Evolutionary conservation across 37 sponge, comb jelly and placozoan genomes (phyloP), one percentile per base, ranked within the genome.

Genomic region (Diacarnus erythraeanus): DNA sequence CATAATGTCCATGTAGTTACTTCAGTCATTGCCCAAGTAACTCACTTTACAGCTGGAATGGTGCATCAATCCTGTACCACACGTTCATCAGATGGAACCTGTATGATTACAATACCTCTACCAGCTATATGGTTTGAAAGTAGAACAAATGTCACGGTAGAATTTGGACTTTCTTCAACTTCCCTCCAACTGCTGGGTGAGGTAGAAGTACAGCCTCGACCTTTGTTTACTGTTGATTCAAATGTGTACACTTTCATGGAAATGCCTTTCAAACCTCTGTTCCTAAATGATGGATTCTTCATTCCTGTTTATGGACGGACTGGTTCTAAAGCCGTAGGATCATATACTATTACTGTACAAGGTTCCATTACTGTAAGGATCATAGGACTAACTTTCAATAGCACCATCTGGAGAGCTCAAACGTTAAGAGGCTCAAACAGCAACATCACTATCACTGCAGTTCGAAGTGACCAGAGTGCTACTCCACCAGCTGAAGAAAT

Each of bases 121-220:
- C 93, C 88, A n/a, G 31, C 15, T 17, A 37, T 40, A 0, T 84
- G 89, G 89, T 92, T 89, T 40, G 23, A 44, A 8, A 42, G 33
- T 27, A 39, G 29, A 20, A 68, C 39, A 3, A 51, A 36, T 33
- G 44, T 47, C 4, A 38, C 59, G 36, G 80, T 80, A 2, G 17
- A 54, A 36, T 79, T 63, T 74, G 80, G 79, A 9, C 59, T 77
- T 2, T 31, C 42, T 0, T 23, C 10, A 9, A 57, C 15, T n/a
- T 3, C 65, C 0, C 61, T 71, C 9, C 58, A 71, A 20, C 27
- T 38, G 39, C 57, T 74, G 0, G 74, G 79, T 17, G 29, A 47
- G 4, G 86, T 77, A 3, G 30, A 31, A 3, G 37, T 85, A 22
- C 57, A 74, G 18, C 43, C 47, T 37, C 25, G 30, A 29, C 84